Evolutionary conservation across 2,113 vertebrate genomes (phyloP).

Genomic region (Diglossa brunneiventris): DNA sequence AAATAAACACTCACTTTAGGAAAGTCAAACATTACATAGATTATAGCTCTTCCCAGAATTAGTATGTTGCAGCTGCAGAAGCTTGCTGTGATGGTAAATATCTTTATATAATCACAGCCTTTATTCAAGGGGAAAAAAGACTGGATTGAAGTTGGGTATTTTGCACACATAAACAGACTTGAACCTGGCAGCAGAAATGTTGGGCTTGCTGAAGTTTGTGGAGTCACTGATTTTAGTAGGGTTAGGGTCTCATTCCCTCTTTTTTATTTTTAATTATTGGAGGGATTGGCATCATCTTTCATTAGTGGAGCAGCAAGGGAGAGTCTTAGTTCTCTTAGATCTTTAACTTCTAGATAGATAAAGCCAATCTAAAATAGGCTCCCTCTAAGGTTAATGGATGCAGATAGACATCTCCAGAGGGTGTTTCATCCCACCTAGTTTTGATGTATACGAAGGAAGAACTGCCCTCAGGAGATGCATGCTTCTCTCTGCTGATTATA

Average conservation of each 20-base stretch:
- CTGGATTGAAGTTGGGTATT: not conserved
- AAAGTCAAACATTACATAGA: not conserved
- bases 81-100: not conserved
- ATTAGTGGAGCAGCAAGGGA: not conserved
- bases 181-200: not conserved
- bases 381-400: not conserved
- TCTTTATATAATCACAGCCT: not conserved
- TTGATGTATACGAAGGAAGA: constrained; percentile 19
- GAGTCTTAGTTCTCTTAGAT: not conserved
- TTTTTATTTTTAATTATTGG: not conserved
- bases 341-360: not conserved
- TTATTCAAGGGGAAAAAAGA: not conserved
- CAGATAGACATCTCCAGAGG: constrained; percentile 37
- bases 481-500: not conserved
- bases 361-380: constrained; percentile 2
- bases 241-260: not conserved
- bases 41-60: not conserved
- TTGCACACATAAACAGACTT: not conserved
- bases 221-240: not conserved
- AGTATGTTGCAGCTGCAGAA: not conserved
- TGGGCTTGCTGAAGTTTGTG: not conserved
- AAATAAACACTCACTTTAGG: not conserved
- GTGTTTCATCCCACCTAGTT: constrained; percentile 29
- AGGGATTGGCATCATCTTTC: not conserved
- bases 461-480: constrained; percentile 9